A percentile compares a stretch with the other conserved stretches of the same genome.
Evolutionary conservation across 1,140 invertebrate genomes (phyloP).

Genomic region (Macrobrachium nipponense): DNA sequence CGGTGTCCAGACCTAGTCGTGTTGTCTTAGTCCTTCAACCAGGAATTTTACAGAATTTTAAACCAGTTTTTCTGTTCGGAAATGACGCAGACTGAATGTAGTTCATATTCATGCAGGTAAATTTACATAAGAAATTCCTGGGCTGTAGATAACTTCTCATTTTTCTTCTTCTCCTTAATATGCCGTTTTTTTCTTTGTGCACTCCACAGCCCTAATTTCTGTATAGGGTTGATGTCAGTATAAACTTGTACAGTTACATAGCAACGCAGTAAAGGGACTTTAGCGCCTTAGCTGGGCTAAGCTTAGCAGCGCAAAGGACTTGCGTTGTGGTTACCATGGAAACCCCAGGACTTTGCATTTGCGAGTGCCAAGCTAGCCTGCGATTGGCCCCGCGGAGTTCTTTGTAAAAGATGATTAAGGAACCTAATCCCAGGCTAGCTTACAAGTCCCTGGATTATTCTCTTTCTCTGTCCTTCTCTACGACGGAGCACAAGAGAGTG

Average conservation of each 20-base stretch:
- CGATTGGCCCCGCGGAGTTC: background rate
- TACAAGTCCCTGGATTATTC: background rate
- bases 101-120: background rate
- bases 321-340: too few species aligned
- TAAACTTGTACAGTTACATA: too few species aligned
- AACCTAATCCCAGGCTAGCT: conserved; percentile 5
- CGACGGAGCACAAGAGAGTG: background rate
- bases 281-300: too few species aligned
- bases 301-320: too few species aligned
- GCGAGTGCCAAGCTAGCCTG: too few species aligned
- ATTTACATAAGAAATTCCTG: conserved; percentile 2
- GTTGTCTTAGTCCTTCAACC: too few species aligned
- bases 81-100: too few species aligned
- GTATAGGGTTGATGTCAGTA: conserved; percentile 10
- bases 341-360: too few species aligned
- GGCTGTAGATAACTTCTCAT: conserved; percentile 8
- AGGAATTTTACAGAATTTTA: too few species aligned
- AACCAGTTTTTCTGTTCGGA: too few species aligned
- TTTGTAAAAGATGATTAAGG: background rate
- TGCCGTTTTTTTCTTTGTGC: conserved; percentile 9
- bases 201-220: conserved; percentile 37
- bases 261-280: too few species aligned
- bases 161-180: background rate
- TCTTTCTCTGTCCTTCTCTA: background rate
- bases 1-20: too few species aligned